Percentiles rank a stretch among this genome's conserved stretches.
These are phyloP conservation scores for Gymnoscelis rufifasciata DNA, from an alignment of 2,888 invertebrate genomes.

Conservation along the genomic window DNA sequence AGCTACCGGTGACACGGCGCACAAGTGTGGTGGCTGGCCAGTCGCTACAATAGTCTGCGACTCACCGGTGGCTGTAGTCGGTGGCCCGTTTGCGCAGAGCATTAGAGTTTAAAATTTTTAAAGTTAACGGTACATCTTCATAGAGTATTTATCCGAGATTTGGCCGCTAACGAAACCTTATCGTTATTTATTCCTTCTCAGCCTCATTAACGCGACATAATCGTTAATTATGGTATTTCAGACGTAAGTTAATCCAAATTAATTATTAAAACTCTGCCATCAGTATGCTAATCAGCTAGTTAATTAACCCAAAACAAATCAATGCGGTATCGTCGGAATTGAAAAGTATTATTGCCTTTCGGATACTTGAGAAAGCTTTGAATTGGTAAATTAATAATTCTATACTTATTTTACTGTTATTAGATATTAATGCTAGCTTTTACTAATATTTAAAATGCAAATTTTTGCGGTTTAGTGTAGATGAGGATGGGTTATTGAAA, in stretches of 20 bases:
- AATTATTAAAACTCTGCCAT: conserved; percentile 21
- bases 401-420: neutral
- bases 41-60: too few relatives aligned
- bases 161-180: neutral
- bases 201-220: conserved; percentile 26
- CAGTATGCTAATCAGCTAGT: conserved; percentile 15
- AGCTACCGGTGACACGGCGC: too few relatives aligned
- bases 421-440: too few relatives aligned
- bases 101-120: too few relatives aligned
- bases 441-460: too few relatives aligned
- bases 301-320: conserved; percentile 16
- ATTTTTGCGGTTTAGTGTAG: too few relatives aligned
- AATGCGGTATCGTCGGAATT: conserved; percentile 53
- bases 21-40: too few relatives aligned
- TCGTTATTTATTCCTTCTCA: conserved; percentile 14
- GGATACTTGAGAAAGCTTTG: neutral
- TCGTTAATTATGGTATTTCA: conserved; percentile 22
- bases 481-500: too few relatives aligned
- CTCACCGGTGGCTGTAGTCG: too few relatives aligned
- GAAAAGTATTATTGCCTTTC: conserved; percentile 1
- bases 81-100: too few relatives aligned
- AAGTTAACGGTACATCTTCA: too few relatives aligned
- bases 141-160: neutral
- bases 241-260: conserved; percentile 23
- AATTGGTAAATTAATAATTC: neutral